Conservation (phyloP, 2,888 invertebrate genomes). For the Hecatera dysodea region DNA sequence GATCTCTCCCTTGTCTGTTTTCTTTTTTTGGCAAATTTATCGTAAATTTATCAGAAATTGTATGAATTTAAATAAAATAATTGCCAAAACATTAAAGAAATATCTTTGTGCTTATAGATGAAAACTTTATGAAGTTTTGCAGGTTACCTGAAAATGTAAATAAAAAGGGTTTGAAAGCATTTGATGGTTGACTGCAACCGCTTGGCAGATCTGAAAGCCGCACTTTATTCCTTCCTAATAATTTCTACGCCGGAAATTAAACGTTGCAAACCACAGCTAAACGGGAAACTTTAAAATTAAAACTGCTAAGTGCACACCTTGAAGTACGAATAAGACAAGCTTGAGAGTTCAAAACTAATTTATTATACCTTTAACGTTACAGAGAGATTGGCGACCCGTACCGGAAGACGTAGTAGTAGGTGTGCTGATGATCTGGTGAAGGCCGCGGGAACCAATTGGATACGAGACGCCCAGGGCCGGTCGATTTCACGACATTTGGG, state of each 20-base stretch:
- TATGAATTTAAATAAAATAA: too few relatives aligned
- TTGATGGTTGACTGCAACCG: conserved; percentile 56
- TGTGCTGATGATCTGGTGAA: too few relatives aligned
- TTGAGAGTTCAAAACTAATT: background rate
- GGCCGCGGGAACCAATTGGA: too few relatives aligned
- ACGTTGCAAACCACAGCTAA: conserved; percentile 81
- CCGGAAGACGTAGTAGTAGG: too few relatives aligned
- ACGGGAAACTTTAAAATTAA: conserved; percentile 86
- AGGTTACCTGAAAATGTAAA: conserved; percentile 28
- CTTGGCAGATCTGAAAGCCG: conserved; percentile 74
- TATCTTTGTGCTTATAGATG: conserved; percentile 17
- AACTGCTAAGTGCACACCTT: conserved; percentile 78
- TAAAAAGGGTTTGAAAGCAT: conserved; percentile 43
- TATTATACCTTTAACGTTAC: background rate
- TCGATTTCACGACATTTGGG: too few relatives aligned
- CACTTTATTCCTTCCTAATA: conserved; percentile 82
- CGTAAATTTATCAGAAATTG: too few relatives aligned
- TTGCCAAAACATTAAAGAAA: background rate
- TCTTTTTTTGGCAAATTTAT: too few relatives aligned
- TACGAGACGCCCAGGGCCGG: too few relatives aligned
- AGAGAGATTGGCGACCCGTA: background rate
- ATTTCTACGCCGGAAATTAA: conserved; percentile 87
- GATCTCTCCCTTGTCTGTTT: too few relatives aligned
- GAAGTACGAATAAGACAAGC: conserved; percentile 30
- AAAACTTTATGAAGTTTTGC: conserved; percentile 12